Evolutionary conservation across 92 coral and sea anemone species (phyloP).

Genomic region (Umimayanthus kanabou): DNA sequence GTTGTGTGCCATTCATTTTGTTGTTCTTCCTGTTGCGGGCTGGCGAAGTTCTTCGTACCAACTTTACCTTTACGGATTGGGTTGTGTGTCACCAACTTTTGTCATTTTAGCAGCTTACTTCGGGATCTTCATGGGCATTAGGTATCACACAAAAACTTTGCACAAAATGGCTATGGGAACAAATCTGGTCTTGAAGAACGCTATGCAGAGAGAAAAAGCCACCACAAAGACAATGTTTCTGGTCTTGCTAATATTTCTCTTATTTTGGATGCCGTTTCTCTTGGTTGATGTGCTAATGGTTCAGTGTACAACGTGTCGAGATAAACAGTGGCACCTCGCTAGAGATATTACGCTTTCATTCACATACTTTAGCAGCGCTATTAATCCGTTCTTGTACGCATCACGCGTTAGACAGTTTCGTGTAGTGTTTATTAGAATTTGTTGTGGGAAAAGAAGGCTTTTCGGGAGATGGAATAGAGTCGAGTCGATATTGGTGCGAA

Average conservation of each 20-base stretch:
- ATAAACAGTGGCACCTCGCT: slow-evolving; percentile 54
- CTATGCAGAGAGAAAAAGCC: slow-evolving; percentile 74
- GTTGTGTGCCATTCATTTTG: slow-evolving; percentile 55
- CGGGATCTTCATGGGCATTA: slow-evolving; percentile 64
- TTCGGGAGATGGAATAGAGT: slow-evolving; percentile 13
- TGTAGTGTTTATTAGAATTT: slow-evolving; percentile 62
- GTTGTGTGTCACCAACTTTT: slow-evolving; percentile 67
- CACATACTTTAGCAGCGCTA: slow-evolving; percentile 84
- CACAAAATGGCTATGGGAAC: slow-evolving; percentile 49
- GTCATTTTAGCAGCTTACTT: slow-evolving; percentile 64
- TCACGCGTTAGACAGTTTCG: slow-evolving; percentile 79
- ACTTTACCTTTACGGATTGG: slow-evolving; percentile 66
- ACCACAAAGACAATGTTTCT: slow-evolving; percentile 85
- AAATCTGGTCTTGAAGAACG: slow-evolving; percentile 65
- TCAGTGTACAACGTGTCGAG: slow-evolving; percentile 63
- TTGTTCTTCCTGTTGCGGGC: slow-evolving; percentile 61
- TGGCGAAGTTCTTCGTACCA: slow-evolving; percentile 60
- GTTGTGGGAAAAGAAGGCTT: slow-evolving; percentile 6
- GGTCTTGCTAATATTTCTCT: slow-evolving; percentile 60
- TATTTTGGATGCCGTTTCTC: slow-evolving; percentile 84
- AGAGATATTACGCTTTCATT: slow-evolving; percentile 81
- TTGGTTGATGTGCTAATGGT: slow-evolving; percentile 74
- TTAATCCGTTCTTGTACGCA: slow-evolving; percentile 81
- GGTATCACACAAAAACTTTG: slow-evolving; percentile 65
- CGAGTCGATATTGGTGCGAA: not conserved